phyloP scores from a whole-genome alignment of 2,113 vertebrate species.

The Progne subis region DNA sequence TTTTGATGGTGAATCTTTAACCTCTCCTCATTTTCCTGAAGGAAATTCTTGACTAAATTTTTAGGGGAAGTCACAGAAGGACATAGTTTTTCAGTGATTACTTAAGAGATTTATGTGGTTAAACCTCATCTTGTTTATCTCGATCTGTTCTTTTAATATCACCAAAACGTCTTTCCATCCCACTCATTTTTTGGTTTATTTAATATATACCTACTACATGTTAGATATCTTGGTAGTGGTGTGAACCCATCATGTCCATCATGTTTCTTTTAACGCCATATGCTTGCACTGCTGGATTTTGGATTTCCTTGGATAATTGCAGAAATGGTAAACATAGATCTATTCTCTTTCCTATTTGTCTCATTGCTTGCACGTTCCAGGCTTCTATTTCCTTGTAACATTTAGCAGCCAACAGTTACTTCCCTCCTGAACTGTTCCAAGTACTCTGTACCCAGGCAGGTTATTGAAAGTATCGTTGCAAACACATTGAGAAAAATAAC shows the following conservation, averaged over 20 bases:
- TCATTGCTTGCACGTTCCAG: background rate
- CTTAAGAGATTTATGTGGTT: background rate
- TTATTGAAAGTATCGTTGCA: background rate
- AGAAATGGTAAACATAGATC: background rate
- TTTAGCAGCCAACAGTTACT: background rate
- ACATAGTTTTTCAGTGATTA: background rate
- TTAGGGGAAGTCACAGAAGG: background rate
- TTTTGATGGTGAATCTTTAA: background rate
- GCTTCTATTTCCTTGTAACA: background rate
- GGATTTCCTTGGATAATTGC: conserved; percentile 19
- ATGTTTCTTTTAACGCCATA: conserved; percentile 21
- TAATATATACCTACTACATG: background rate
- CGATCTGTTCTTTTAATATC: background rate
- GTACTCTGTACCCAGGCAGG: background rate
- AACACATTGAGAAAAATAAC: background rate
- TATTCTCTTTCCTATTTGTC: background rate
- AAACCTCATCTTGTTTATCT: background rate
- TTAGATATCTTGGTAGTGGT: background rate
- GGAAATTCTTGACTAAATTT: background rate
- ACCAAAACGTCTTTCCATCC: background rate
- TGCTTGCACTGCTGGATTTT: conserved; percentile 30
- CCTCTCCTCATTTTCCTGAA: background rate
- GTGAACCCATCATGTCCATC: background rate
- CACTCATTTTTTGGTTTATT: background rate
- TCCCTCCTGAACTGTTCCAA: background rate